A percentile compares a stretch with the other conserved stretches of the same genome.
Evolutionary conservation across 2,888 invertebrate genomes (phyloP).

Genomic region (Augiades crinisus): DNA sequence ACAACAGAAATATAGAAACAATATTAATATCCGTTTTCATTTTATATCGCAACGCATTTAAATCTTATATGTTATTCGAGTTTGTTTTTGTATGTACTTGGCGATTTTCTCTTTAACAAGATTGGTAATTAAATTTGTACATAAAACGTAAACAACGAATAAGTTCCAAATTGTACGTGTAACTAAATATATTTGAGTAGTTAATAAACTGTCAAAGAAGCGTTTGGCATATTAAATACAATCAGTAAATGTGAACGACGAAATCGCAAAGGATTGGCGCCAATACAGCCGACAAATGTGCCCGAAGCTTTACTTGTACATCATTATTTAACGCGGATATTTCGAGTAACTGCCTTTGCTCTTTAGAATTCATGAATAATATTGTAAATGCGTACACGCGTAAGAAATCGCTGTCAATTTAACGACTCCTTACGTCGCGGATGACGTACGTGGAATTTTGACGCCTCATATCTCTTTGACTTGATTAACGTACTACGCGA

Average conservation of each 20-base stretch:
- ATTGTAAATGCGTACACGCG: constrained; percentile 7
- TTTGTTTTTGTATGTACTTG: too few relatives aligned
- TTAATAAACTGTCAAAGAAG: constrained; percentile 21
- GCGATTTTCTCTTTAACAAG: too few relatives aligned
- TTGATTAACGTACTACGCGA: constrained; percentile 22
- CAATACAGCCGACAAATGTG: constrained; percentile 11
- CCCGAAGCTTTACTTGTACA: constrained; percentile 13
- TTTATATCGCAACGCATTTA: too few relatives aligned
- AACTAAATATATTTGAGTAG: not conserved
- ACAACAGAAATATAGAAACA: not conserved
- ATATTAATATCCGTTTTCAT: too few relatives aligned
- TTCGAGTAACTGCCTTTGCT: constrained; percentile 1
- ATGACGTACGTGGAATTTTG: constrained; percentile 26
- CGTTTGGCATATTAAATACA: constrained; percentile 7
- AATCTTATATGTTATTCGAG: too few relatives aligned
- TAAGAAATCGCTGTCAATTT: constrained; percentile 24
- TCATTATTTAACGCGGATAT: constrained; percentile 24
- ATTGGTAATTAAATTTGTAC: too few relatives aligned
- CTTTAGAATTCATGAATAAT: constrained; percentile 10
- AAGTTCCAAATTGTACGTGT: not conserved
- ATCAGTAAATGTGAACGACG: constrained; percentile 3
- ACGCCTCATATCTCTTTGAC: constrained; percentile 25
- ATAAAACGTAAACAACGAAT: not conserved
- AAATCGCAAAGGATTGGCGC: constrained; percentile 11
- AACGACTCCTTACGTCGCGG: constrained; percentile 18